phyloP scores from a whole-genome alignment of 30 jellyfish, hydroid and myxozoan species.

The Aurelia sp. region DNA sequence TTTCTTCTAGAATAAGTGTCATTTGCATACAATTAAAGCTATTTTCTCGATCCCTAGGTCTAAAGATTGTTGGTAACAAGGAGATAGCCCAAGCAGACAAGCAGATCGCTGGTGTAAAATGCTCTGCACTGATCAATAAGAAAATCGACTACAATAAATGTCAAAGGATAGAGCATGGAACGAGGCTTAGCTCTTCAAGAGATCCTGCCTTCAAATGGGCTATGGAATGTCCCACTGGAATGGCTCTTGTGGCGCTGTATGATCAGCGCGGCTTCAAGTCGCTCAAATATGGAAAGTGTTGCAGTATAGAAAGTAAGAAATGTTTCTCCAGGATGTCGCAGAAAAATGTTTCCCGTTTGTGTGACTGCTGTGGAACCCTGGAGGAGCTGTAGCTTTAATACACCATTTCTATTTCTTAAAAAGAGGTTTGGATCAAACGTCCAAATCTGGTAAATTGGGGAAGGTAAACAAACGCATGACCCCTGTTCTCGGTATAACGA shows the following conservation, averaged over 20 bases:
- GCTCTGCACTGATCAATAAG: constrained; percentile 67
- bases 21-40: too few species aligned
- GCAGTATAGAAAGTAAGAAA: constrained; percentile 65
- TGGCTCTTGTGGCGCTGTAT: constrained; percentile 73
- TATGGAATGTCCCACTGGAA: constrained; percentile 71
- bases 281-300: constrained; percentile 76
- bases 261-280: constrained; percentile 46
- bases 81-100: not conserved
- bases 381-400: not conserved
- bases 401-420: too few species aligned
- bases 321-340: too few species aligned
- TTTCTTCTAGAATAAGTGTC: too few species aligned
- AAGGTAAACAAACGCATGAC: too few species aligned
- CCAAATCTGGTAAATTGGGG: not conserved
- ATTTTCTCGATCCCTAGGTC: constrained; percentile 13
- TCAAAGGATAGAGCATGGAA: constrained; percentile 27
- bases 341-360: too few species aligned
- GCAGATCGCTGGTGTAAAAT: constrained; percentile 64
- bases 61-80: constrained; percentile 31
- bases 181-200: constrained; percentile 6
- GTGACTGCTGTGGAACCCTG: too few species aligned
- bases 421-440: too few species aligned
- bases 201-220: constrained; percentile 67
- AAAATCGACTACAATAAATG: constrained; percentile 55
- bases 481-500: too few species aligned